These are phyloP conservation scores for Calyptomena viridis DNA, from an alignment of 2,113 vertebrate genomes.

Conservation along the genomic window DNA sequence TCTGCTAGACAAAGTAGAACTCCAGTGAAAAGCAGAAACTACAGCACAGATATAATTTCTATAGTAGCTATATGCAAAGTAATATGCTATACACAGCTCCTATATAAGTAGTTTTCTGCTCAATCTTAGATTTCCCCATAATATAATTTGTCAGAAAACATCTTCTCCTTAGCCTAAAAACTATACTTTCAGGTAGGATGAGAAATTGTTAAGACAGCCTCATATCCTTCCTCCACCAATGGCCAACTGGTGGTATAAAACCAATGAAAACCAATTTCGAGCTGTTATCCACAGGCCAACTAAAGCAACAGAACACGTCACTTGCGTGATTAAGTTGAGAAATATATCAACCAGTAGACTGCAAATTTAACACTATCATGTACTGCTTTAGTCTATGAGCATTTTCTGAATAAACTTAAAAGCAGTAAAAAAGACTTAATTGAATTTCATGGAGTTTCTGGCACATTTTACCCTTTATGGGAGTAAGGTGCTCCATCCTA, in stretches of 20 bases:
- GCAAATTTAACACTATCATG: background rate
- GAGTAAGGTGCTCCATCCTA: background rate
- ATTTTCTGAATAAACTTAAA: background rate
- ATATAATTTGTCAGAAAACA: background rate
- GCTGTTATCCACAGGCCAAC: background rate
- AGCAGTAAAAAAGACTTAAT: background rate
- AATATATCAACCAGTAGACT: background rate
- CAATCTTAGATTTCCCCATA: background rate
- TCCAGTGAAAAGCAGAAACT: background rate
- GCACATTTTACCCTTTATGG: background rate
- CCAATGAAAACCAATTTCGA: background rate
- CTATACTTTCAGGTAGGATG: background rate
- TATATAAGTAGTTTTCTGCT: background rate
- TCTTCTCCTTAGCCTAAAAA: background rate
- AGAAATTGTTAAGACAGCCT: background rate
- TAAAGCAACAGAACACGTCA: background rate
- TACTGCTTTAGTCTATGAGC: background rate
- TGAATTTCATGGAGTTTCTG: background rate
- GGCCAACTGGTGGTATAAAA: background rate
- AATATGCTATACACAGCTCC: background rate
- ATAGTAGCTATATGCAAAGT: background rate
- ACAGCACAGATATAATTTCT: background rate
- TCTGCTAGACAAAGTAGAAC: background rate
- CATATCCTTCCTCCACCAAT: background rate
- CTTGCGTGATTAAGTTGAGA: background rate